Conservation (phyloP, 2,797 vertebrate species). For the Acanthopagrus latus region DNA sequence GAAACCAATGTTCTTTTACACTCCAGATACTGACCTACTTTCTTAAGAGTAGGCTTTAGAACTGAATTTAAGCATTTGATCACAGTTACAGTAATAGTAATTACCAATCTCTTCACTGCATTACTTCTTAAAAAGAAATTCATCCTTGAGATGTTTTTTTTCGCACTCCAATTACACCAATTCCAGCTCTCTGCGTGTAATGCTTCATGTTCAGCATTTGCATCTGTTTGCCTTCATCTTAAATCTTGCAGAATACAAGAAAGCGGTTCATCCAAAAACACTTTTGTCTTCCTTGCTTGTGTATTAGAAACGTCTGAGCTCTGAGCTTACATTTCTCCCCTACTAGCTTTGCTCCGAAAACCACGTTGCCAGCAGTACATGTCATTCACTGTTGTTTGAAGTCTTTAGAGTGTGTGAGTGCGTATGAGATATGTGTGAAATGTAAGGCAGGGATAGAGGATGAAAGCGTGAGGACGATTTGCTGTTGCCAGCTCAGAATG, state of each 20-base stretch:
- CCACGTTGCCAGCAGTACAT: slow-evolving; percentile 69
- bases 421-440: slow-evolving; percentile 61
- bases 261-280: slow-evolving; percentile 47
- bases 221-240: slow-evolving; percentile 64
- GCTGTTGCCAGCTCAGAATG: slow-evolving; percentile 73
- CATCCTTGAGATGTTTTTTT: slow-evolving; percentile 22
- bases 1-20: slow-evolving; percentile 61
- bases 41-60: slow-evolving; percentile 48
- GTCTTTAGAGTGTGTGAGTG: slow-evolving; percentile 66
- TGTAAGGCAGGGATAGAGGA: slow-evolving; percentile 69
- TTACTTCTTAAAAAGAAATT: slow-evolving; percentile 38
- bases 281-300: slow-evolving; percentile 68
- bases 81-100: slow-evolving; percentile 53
- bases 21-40: slow-evolving; percentile 70
- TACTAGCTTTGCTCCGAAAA: slow-evolving; percentile 63
- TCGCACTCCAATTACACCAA: slow-evolving; percentile 56
- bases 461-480: slow-evolving; percentile 74
- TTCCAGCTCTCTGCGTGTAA: slow-evolving; percentile 63
- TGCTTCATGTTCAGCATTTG: slow-evolving; percentile 58
- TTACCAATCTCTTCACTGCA: slow-evolving; percentile 34
- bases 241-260: slow-evolving; percentile 56
- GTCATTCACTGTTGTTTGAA: slow-evolving; percentile 78
- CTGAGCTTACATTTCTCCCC: slow-evolving; percentile 53
- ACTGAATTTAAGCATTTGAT: slow-evolving; percentile 65
- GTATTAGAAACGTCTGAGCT: slow-evolving; percentile 63